phyloP scores from a whole-genome alignment of 2,797 vertebrate genomes.

The Diglossa cyanea region DNA sequence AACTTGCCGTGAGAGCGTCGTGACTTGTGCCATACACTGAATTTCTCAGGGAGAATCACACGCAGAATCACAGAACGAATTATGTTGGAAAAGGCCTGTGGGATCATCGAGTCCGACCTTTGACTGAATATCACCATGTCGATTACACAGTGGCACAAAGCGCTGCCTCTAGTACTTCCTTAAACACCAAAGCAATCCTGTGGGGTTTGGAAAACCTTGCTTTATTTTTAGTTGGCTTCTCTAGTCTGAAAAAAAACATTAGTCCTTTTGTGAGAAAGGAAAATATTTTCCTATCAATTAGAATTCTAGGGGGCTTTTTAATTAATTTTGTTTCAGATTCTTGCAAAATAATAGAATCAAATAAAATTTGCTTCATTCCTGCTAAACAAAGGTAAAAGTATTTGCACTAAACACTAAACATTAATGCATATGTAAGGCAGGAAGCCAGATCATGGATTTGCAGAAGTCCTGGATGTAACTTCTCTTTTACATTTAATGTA shows the following conservation, averaged over 20 bases:
- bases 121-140: not conserved
- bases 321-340: not conserved
- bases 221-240: not conserved
- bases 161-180: not conserved
- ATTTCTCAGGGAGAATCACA: not conserved
- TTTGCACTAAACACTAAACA: not conserved
- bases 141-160: not conserved
- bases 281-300: not conserved
- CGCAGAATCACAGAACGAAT: not conserved
- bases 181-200: not conserved
- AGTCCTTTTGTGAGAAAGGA: not conserved
- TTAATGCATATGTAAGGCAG: not conserved
- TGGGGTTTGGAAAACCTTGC: not conserved
- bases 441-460: not conserved
- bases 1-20: fast-evolving
- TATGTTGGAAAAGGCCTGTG: not conserved
- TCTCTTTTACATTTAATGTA: not conserved
- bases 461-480: not conserved
- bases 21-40: not conserved
- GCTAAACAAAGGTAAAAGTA: not conserved
- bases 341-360: not conserved
- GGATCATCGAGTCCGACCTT: not conserved
- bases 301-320: not conserved
- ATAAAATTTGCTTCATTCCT: not conserved
- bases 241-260: not conserved